Evolutionary conservation across 2,888 invertebrate genomes (phyloP).

Genomic region (Gymnoscelis rufifasciata): DNA sequence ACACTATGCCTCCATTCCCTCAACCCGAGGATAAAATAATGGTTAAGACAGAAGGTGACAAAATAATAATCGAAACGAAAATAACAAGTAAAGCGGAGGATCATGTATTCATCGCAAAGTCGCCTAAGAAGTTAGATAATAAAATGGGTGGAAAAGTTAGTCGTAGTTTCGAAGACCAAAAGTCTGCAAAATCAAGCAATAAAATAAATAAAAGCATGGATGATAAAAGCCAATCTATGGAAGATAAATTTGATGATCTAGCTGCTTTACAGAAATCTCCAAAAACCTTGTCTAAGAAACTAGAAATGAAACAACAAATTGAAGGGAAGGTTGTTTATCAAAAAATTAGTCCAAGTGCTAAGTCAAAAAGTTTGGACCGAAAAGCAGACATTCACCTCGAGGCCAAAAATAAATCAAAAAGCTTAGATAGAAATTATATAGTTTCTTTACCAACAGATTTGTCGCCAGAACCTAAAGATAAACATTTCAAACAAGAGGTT

Average conservation of each 20-base stretch:
- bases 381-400: conserved; percentile 80
- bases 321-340: conserved; percentile 82
- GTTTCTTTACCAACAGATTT: conserved; percentile 59
- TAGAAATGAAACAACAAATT: conserved; percentile 81
- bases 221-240: conserved; percentile 81
- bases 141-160: conserved; percentile 79
- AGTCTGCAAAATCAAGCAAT: conserved; percentile 72
- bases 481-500: conserved; percentile 72
- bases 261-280: conserved; percentile 78
- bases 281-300: conserved; percentile 78
- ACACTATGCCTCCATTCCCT: conserved; percentile 84
- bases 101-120: conserved; percentile 86
- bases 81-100: conserved; percentile 87
- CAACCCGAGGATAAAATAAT: conserved; percentile 86
- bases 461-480: conserved; percentile 56
- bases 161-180: conserved; percentile 81
- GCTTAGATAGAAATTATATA: conserved; percentile 82
- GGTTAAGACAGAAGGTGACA: conserved; percentile 84
- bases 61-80: conserved; percentile 84
- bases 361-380: conserved; percentile 83
- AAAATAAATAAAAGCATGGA: conserved; percentile 82
- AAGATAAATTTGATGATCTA: conserved; percentile 80
- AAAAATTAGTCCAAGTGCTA: conserved; percentile 72
- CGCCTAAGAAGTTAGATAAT: conserved; percentile 84
- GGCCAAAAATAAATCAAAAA: conserved; percentile 81